Evolutionary conservation across 2,888 invertebrate species (phyloP).

Genomic region (Syrphus vitripennis): DNA sequence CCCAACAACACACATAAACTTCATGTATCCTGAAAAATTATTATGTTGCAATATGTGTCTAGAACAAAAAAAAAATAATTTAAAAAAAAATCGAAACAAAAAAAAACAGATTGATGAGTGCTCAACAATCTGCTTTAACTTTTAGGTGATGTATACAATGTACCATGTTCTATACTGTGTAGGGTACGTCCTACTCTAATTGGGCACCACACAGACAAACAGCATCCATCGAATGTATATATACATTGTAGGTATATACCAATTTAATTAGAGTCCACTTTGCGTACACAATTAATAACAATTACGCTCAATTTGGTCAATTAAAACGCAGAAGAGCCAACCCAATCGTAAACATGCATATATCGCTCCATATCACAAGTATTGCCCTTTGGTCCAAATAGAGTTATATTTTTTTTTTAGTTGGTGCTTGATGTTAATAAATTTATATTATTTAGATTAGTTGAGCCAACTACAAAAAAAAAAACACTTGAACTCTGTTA

Average conservation of each 20-base stretch:
- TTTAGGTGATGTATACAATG: background rate
- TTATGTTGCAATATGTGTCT: slow-evolving; percentile 47
- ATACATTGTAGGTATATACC: background rate
- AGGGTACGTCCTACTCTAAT: slow-evolving; percentile 48
- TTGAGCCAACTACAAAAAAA: background rate
- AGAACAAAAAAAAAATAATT: slow-evolving; percentile 17
- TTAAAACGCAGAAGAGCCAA: slow-evolving; percentile 53
- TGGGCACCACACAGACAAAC: slow-evolving; percentile 25
- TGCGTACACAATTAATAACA: slow-evolving; percentile 68
- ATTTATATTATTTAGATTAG: slow-evolving; percentile 20
- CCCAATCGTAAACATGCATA: background rate
- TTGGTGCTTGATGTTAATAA: slow-evolving; percentile 34
- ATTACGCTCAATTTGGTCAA: slow-evolving; percentile 69
- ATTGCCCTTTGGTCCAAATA: background rate
- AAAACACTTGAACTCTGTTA: background rate
- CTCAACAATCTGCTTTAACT: slow-evolving; percentile 38
- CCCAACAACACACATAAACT: slow-evolving; percentile 33
- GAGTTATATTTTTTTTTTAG: background rate
- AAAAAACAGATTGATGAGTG: slow-evolving; percentile 49
- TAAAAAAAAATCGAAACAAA: background rate
- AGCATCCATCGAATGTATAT: background rate
- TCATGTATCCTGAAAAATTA: slow-evolving; percentile 46
- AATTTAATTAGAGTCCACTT: slow-evolving; percentile 68
- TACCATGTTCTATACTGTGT: background rate
- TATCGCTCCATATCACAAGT: slow-evolving; percentile 21